Evolutionary conservation across 2,113 vertebrate species (phyloP), one percentile per base, ranked within the genome.

Genomic region (Myocastor coypus): DNA sequence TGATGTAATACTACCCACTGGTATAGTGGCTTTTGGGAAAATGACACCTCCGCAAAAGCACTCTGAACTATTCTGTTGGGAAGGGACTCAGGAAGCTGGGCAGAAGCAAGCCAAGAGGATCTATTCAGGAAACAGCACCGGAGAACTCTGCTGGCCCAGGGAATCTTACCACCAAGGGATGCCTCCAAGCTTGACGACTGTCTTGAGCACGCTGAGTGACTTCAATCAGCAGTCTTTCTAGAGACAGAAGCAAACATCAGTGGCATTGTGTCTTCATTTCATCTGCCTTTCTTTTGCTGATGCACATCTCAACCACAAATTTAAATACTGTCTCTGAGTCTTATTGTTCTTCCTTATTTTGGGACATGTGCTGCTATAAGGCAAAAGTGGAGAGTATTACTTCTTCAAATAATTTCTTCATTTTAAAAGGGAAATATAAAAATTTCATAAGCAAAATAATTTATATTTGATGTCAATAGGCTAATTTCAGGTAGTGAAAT

Each of bases 351-450:
- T 82, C 68, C 26, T 14, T 87, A 69, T 96, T 98, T 97, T 71
- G 89, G 61, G 37, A 9, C 88, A 94, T 42, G 9, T 28, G 22
- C 3, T 52, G 1, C 37, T 32, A 1, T 8, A 17, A 87, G 34
- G 52, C 69, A 50, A 66, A 92, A 42, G 42, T 42, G 75, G 7
- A 71, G 22, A 57, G 6, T 11, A 94, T 22, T 75, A 96, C 94
- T 98, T 97, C 97, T 91, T 96, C 87, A 96, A 96, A 95, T 83
- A 28, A 88, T 94, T 97, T 96, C 95, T 95, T 78, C 63, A 91
- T 96, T 97, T 96, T 86, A 83, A 97, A 63, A 63, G 34, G 37
- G n/a, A 3, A 82, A 78, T 91, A 6, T 0, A 71, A 95, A 93
- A 52, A 69, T 55, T 57, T 0, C 32, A 46, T 91, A 52, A 84